phyloP scores from a whole-genome alignment of 1,140 invertebrate species.

The Danaus plexippus region DNA sequence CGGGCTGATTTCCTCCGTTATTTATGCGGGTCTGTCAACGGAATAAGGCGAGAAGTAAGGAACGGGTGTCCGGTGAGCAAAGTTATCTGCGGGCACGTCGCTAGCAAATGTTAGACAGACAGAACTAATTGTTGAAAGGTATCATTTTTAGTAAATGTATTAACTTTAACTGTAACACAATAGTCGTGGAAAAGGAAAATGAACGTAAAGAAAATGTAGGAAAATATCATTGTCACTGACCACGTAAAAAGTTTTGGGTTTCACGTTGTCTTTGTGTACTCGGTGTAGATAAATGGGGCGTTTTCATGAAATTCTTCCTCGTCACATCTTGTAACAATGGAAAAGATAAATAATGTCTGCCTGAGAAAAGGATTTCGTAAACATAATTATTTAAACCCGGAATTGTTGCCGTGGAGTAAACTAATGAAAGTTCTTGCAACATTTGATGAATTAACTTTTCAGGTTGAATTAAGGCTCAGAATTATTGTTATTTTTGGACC shows the following conservation, averaged over 20 bases:
- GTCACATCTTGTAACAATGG: slow-evolving; percentile 67
- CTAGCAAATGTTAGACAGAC: slow-evolving; percentile 49
- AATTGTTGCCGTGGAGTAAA: slow-evolving; percentile 57
- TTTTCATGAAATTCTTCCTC: slow-evolving; percentile 68
- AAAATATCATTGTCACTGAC: slow-evolving; percentile 66
- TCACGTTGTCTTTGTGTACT: slow-evolving; percentile 64
- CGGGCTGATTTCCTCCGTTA: slow-evolving; percentile 35
- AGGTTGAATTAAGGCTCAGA: slow-evolving; percentile 41
- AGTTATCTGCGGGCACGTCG: slow-evolving; percentile 56
- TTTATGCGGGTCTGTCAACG: slow-evolving; percentile 60
- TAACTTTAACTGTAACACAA: slow-evolving; percentile 37
- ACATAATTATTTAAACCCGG: slow-evolving; percentile 68
- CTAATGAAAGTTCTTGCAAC: slow-evolving; percentile 56
- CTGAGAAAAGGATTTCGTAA: slow-evolving; percentile 69
- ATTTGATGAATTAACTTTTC: slow-evolving; percentile 51
- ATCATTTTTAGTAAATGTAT: neutral
- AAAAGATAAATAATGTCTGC: slow-evolving; percentile 67
- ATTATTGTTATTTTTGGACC: slow-evolving; percentile 41
- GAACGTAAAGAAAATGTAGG: slow-evolving; percentile 62
- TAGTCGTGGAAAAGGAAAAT: slow-evolving; percentile 48
- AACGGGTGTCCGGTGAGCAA: slow-evolving; percentile 31
- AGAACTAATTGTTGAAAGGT: slow-evolving; percentile 3
- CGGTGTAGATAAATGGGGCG: slow-evolving; percentile 64
- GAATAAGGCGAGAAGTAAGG: slow-evolving; percentile 49
- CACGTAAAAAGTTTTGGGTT: slow-evolving; percentile 70